Evolutionary conservation across 2,888 invertebrate genomes (phyloP), one percentile per base, ranked within the genome.

Genomic region (Trissonchulus latispiculum): DNA sequence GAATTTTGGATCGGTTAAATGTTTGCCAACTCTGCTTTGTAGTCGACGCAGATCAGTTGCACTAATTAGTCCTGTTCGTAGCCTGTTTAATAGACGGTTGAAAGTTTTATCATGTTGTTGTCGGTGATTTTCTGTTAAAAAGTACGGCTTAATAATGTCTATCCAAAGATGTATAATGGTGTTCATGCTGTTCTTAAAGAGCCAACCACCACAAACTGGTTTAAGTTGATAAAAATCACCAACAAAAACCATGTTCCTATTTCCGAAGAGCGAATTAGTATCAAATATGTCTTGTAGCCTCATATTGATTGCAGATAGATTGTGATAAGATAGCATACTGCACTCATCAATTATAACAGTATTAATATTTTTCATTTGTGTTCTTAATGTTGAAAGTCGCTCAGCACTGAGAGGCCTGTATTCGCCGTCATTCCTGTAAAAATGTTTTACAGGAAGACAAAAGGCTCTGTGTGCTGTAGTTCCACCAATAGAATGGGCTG

Each of bases 291-390:
- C 66, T 64, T 64, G 66, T 15, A 64, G 66, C 35, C 66, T 29
- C n/a, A 64, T 15, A 33, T 64, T 29, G 8, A 64, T 64, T 15
- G 18, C 18, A 15, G 8, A 8, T 8, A 64, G 35, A 29, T 15
- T 8, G 35, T 32, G 8, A 29, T 32, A 64, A 32, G 66, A n/a
- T n/a, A 64, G n/a, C 66, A 64, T 64, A 64, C 66, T 29, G 66
- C 66, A 64, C 28, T 64, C 66, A 64, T 64, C 66, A 64, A 64
- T 64, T 32, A 64, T 64, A 15, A 64, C 32, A 15, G 66, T 64
- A 29, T 64, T 33, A 18, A 64, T 64, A 33, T 33, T 15, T 28
- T 29, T 33, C 8, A 64, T 15, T 33, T 64, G 8, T 64, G 8
- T 8, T 64, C 66, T 29, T n/a, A 32, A 18, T 18, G 8, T 8